Base-by-base conservation (phyloP, 1,140 invertebrate species). In the Brachionus asplanchnoidis region DNA sequence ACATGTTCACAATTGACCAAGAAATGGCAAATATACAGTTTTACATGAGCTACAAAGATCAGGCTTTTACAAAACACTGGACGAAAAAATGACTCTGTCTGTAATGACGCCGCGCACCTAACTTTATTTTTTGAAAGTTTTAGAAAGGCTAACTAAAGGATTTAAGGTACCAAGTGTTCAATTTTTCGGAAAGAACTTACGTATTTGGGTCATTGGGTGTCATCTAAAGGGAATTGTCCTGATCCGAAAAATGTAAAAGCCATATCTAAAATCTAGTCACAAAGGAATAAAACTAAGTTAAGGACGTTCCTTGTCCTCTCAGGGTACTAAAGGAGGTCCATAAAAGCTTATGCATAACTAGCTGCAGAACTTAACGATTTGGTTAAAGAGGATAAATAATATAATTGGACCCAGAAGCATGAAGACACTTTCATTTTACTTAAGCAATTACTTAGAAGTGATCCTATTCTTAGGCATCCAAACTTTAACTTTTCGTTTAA, bases 11-110 rank as follows among this genome's bases (percentile, higher is more conserved):
- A 0, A 91, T 94, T 20, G 93, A 94, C 87, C 94, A 94, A 87
- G 94, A 95, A 89, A 92, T 95, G 91, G 94, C 94, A 1, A 94
- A 95, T 86, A 91, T 94, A 44, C 91, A 94, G 83, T 95, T 95
- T 87, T 94, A 92, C 86, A 93, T 94, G 91, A 91, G 93, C 0
- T 94, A 94, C 86, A 89, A 91, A 66, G 86, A 93, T 77, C 92
- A 93, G 86, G 88, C 60, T 97, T 98, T 88, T 95, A 97, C 87
- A 95, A 97, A 90, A 95, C 95, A 0, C 92, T 97, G 9, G 96
- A 95, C 3, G 95, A 98, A n/a, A n/a, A n/a, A n/a, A n/a, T n/a
- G n/a, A n/a, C n/a, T n/a, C n/a, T n/a, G n/a, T n/a, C n/a, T n/a
- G 93, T 96, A 0, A 91, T 93, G 0, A 96, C 95, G 0, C 95